These are phyloP conservation scores for Hiodon tergisus DNA, from an alignment of 2,113 vertebrate genomes.

Conservation along the genomic window DNA sequence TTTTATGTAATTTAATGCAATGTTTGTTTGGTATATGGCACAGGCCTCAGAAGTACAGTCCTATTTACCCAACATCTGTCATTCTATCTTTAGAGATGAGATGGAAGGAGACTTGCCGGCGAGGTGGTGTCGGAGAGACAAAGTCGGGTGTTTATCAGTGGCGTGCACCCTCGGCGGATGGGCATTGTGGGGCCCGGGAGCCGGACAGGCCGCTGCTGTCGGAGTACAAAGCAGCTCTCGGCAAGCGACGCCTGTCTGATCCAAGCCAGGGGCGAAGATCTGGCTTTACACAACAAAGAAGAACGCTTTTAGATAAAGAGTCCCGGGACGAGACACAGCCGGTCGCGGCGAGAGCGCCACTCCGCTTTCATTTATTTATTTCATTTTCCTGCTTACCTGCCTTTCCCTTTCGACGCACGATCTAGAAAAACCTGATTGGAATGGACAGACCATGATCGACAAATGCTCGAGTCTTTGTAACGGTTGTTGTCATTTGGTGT, in stretches of 20 bases:
- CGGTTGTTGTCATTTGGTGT: not conserved
- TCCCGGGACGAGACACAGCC: slow-evolving; percentile 6
- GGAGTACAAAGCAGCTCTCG: not conserved
- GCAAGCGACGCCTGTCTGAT: slow-evolving; percentile 15
- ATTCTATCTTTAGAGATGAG: no score
- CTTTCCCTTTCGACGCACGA: not conserved
- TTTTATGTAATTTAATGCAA: no score
- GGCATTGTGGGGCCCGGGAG: not conserved
- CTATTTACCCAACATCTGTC: no score
- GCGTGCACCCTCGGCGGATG: not conserved
- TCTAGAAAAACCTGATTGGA: not conserved
- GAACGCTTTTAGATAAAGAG: not conserved
- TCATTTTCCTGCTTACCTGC: not conserved
- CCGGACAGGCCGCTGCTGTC: not conserved
- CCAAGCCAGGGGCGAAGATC: not conserved
- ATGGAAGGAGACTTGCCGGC: no score
- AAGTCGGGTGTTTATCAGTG: not conserved
- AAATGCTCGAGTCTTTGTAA: not conserved
- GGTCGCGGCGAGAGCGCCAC: not conserved
- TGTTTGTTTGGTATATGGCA: no score
- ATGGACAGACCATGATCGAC: slow-evolving; percentile 6
- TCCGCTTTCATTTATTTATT: slow-evolving; percentile 6
- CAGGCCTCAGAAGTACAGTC: no score
- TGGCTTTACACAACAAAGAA: not conserved
- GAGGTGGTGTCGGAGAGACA: not conserved